Evolutionary conservation across 2,113 vertebrate genomes (phyloP).

Genomic region (Odocoileus virginianus): DNA sequence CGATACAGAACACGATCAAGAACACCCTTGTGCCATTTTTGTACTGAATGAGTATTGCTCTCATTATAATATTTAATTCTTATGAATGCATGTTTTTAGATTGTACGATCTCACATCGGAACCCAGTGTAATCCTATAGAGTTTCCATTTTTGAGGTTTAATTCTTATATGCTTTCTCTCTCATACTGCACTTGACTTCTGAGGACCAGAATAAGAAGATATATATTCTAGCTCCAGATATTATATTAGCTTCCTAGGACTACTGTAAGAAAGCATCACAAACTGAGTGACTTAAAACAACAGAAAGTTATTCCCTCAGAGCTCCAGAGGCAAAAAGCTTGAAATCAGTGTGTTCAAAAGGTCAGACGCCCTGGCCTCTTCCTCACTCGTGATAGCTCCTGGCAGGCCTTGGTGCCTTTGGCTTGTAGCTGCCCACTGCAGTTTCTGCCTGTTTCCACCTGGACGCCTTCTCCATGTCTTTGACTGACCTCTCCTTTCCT

Average conservation of each 20-base stretch:
- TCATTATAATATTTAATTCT: background rate
- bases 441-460: background rate
- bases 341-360: background rate
- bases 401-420: too few species aligned
- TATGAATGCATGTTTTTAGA: background rate
- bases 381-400: background rate
- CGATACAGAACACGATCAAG: background rate
- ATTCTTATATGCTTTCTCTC: background rate
- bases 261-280: background rate
- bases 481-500: background rate
- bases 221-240: background rate
- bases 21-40: background rate
- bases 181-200: background rate
- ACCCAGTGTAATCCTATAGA: background rate
- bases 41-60: background rate
- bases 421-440: background rate
- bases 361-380: background rate
- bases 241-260: background rate
- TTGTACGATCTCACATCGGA: background rate
- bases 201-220: background rate
- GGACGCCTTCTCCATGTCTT: background rate
- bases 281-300: background rate
- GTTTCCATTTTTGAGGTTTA: background rate
- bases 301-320: background rate
- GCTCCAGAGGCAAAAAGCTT: background rate